Evolutionary conservation across 2,113 vertebrate species (phyloP).

Genomic region (Austrofundulus limnaeus): DNA sequence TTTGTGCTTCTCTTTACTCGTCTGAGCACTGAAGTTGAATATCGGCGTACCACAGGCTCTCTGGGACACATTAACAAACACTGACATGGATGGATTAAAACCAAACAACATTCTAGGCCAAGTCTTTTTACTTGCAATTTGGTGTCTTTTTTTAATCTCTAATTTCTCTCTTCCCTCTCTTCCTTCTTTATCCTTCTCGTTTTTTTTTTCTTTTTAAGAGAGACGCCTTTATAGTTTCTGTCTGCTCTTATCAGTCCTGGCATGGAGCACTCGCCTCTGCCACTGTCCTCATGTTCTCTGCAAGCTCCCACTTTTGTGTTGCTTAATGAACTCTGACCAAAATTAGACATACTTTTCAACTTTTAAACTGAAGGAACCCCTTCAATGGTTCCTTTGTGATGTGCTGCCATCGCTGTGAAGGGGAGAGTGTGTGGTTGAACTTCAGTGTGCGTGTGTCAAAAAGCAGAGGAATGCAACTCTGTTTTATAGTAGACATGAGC

Average conservation of each 20-base stretch:
- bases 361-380: slow-evolving; percentile 77
- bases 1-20: slow-evolving; percentile 39
- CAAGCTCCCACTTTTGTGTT: slow-evolving; percentile 79
- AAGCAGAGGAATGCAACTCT: slow-evolving; percentile 55
- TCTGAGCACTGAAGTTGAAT: slow-evolving; percentile 67
- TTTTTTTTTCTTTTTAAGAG: slow-evolving; percentile 75
- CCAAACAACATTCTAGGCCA: slow-evolving; percentile 55
- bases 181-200: slow-evolving; percentile 60
- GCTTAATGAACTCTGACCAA: slow-evolving; percentile 84
- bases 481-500: slow-evolving; percentile 61
- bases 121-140: slow-evolving; percentile 53
- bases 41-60: slow-evolving; percentile 55
- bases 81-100: slow-evolving; percentile 73
- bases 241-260: slow-evolving; percentile 77
- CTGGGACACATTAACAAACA: slow-evolving; percentile 71
- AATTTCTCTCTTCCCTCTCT: slow-evolving; percentile 44
- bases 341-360: slow-evolving; percentile 85
- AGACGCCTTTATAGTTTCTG: slow-evolving; percentile 74
- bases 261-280: slow-evolving; percentile 79
- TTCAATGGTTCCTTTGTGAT: slow-evolving; percentile 81
- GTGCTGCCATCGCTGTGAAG: slow-evolving; percentile 63
- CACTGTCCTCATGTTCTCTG: slow-evolving; percentile 80
- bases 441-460: slow-evolving; percentile 28
- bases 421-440: slow-evolving; percentile 42
- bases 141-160: slow-evolving; percentile 53